phyloP scores from a whole-genome alignment of 2,888 invertebrate genomes.

The Macrosiphum euphorbiae region DNA sequence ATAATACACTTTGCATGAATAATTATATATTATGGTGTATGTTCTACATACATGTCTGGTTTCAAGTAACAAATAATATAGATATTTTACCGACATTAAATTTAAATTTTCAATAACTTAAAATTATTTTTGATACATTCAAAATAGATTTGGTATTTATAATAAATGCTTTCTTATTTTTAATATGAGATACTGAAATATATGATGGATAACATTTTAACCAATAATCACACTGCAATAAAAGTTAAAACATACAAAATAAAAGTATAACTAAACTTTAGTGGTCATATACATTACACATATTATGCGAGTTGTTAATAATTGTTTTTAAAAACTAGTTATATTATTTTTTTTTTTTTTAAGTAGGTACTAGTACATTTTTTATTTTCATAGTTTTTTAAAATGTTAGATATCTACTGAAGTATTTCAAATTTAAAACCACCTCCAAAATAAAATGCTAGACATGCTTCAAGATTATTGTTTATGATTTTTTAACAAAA shows the following conservation, averaged over 20 bases:
- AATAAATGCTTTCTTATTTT: not conserved
- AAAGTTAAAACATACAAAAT: not conserved
- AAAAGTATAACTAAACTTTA: too few species aligned
- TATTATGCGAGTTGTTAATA: not conserved
- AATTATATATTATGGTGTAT: not conserved
- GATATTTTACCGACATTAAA: not conserved
- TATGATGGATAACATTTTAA: not conserved
- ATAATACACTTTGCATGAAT: not conserved
- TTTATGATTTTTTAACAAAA: not conserved
- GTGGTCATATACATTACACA: not conserved
- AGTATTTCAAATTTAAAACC: not conserved
- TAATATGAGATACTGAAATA: not conserved
- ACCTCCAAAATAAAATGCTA: not conserved
- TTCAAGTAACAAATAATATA: not conserved
- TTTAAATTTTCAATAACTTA: not conserved
- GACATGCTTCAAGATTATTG: not conserved
- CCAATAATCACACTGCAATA: not conserved
- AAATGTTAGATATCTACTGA: not conserved
- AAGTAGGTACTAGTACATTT: too few species aligned
- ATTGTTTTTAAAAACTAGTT: not conserved
- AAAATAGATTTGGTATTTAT: not conserved
- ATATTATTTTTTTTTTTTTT: too few species aligned
- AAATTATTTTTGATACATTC: not conserved
- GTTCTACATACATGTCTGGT: not conserved
- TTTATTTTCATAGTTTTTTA: not conserved